phyloP scores from a whole-genome alignment of 2,113 vertebrate genomes.

The Okapia johnstoni region DNA sequence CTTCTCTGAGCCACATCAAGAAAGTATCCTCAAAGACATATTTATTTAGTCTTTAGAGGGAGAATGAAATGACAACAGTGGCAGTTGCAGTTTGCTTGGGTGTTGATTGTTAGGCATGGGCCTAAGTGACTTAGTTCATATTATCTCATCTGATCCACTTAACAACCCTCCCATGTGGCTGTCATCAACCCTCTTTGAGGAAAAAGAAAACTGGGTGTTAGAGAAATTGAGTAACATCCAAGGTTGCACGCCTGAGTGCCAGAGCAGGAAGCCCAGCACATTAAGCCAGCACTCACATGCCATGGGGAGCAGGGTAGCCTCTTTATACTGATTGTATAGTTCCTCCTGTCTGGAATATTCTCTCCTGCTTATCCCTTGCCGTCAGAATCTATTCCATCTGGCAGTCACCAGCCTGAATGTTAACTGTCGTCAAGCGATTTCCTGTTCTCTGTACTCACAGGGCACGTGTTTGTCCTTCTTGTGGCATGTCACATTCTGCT shows the following conservation, averaged over 20 bases:
- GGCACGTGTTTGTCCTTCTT: background rate
- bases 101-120: background rate
- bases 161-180: background rate
- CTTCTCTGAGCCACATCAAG: background rate
- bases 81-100: background rate
- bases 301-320: background rate
- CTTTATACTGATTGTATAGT: background rate
- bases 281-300: background rate
- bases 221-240: background rate
- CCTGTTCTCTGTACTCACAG: background rate
- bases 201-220: background rate
- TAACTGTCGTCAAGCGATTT: background rate
- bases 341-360: background rate
- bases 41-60: background rate
- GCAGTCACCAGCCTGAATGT: background rate
- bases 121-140: background rate
- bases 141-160: background rate
- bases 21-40: background rate
- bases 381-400: background rate
- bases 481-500: background rate
- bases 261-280: background rate
- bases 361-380: background rate
- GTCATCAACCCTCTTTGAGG: background rate
- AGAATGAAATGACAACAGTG: background rate
- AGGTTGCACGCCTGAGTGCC: background rate